Evolutionary conservation across 2,888 invertebrate species (phyloP).

Genomic region (Hypomecis atomaria): DNA sequence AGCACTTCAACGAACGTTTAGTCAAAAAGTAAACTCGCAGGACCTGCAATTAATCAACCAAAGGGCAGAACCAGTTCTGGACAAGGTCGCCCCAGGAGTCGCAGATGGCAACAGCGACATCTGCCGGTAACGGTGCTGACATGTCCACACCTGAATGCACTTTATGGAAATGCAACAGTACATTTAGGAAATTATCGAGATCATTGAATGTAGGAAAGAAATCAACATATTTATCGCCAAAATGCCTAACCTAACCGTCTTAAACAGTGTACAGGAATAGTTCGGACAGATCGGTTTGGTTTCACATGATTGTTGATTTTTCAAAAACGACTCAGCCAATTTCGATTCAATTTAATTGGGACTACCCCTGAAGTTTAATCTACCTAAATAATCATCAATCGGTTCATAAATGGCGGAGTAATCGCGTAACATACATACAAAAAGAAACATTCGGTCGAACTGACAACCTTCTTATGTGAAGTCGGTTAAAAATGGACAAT

Average conservation of each 20-base stretch:
- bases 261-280: not conserved
- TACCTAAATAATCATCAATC: too few species aligned
- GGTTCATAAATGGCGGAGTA: too few species aligned
- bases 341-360: too few species aligned
- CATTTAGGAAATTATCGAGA: not conserved
- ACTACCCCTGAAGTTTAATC: too few species aligned
- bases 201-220: not conserved
- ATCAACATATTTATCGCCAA: too few species aligned
- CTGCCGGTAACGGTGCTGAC: constrained; percentile 41
- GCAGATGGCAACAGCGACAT: constrained; percentile 47
- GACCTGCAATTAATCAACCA: constrained; percentile 24
- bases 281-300: too few species aligned
- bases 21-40: constrained; percentile 13
- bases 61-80: constrained; percentile 43
- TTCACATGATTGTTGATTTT: too few species aligned
- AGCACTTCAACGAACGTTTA: constrained; percentile 9
- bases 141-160: constrained; percentile 31
- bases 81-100: constrained; percentile 48
- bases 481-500: too few species aligned
- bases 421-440: too few species aligned
- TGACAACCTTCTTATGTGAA: too few species aligned
- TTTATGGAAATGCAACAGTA: constrained; percentile 9
- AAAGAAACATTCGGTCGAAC: too few species aligned
- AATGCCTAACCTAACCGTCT: not conserved
- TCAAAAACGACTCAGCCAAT: too few species aligned